Evolutionary conservation across 2,888 invertebrate species (phyloP).

Genomic region (Tetropium fuscum): DNA sequence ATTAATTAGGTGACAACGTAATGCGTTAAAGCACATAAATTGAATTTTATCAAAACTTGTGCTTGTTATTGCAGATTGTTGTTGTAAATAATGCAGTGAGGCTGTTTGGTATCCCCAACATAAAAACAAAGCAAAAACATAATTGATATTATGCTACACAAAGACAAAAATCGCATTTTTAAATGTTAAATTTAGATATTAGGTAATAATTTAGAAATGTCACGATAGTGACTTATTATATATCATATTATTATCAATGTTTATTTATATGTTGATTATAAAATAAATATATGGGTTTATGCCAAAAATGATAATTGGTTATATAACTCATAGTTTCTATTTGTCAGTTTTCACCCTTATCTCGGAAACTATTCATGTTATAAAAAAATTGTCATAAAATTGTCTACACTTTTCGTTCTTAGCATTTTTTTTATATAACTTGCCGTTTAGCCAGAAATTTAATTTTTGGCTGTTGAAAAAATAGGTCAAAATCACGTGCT

Average conservation of each 20-base stretch:
- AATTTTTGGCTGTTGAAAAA: background rate
- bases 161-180: too few species aligned
- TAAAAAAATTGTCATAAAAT: slow-evolving; percentile 1
- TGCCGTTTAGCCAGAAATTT: background rate
- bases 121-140: background rate
- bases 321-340: too few species aligned
- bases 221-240: too few species aligned
- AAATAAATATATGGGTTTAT: too few species aligned
- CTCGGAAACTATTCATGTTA: background rate
- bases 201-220: too few species aligned
- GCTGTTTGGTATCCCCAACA: background rate
- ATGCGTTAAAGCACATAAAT: slow-evolving; percentile 16
- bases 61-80: slow-evolving; percentile 14
- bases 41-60: slow-evolving; percentile 18
- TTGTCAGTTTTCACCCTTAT: background rate
- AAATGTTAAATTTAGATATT: too few species aligned
- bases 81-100: background rate
- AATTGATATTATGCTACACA: too few species aligned
- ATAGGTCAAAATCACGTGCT: background rate
- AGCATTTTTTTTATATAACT: too few species aligned
- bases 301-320: too few species aligned
- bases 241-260: too few species aligned
- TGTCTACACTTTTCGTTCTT: background rate
- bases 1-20: slow-evolving; percentile 19
- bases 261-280: too few species aligned